Evolutionary conservation across 2,113 vertebrate genomes (phyloP), one percentile per base, ranked within the genome.

Genomic region (Podarcis cretensis): DNA sequence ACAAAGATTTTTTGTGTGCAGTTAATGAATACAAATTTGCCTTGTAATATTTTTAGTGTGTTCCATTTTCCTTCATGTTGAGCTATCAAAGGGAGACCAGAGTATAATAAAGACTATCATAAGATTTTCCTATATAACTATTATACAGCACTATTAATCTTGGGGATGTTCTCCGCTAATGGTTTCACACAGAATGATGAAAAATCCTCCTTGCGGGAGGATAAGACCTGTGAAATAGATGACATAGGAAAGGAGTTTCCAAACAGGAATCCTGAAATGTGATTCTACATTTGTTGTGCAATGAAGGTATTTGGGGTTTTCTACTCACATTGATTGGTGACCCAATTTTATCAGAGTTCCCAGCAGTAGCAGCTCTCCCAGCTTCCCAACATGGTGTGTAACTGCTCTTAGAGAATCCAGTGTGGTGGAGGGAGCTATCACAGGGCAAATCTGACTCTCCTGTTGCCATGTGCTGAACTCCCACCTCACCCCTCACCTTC

Each of bases 61-160:
- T 85, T 93, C 87, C 74, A 8, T 85, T 92, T 92, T 86, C 63
- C 23, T 87, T 65, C 87, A 81, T 59, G 6, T 90, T 83, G 6
- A 81, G 16, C 37, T 59, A 80, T 83, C 37, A 87, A 84, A 83
- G 63, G 86, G 89, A 18, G 0, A 20, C 18, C 88, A 16, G 37
- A 84, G 66, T 90, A 74, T 21, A 85, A 71, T 85, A 88, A 89
- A 86, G 30, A 40, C 16, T 3, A 20, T 75, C 83, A 85, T 90
- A 87, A 77, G 79, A 75, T 13, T 71, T 57, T 86, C 57, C 14
- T 18, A 88, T 75, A 65, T 63, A 87, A 65, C 48, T 89, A n/a
- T 74, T 81, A 54, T 69, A 90, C 81, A 80, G 18, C 7, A 69
- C 54, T 27, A 89, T 91, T 80, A 66, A 0, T 92, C 81, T 81